These are phyloP conservation scores for Lophius americanus DNA, from an alignment of 2,797 vertebrate species.

Conservation along the genomic window DNA sequence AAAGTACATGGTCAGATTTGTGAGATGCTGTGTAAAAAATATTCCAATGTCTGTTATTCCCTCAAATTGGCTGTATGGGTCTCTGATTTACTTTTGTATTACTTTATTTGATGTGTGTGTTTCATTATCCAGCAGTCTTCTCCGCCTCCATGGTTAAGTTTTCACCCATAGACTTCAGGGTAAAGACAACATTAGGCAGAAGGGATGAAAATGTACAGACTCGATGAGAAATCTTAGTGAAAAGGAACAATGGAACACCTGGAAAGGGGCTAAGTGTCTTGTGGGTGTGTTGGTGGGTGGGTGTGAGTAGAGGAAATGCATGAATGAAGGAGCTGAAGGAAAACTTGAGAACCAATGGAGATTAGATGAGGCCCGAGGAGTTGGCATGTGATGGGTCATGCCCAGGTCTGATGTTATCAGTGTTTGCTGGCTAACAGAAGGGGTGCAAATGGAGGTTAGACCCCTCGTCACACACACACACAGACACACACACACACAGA, in stretches of 20 bases:
- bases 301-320: slow-evolving; percentile 53
- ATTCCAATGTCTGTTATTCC: slow-evolving; percentile 4
- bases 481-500: slow-evolving; percentile 24
- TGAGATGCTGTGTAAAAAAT: slow-evolving; percentile 4
- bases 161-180: slow-evolving; percentile 28
- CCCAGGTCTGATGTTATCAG: slow-evolving; percentile 74
- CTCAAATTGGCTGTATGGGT: slow-evolving; percentile 11
- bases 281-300: background rate
- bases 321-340: slow-evolving; percentile 54
- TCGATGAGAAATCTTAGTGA: slow-evolving; percentile 38
- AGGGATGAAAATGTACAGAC: slow-evolving; percentile 41
- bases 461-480: slow-evolving; percentile 30
- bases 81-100: background rate
- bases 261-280: slow-evolving; percentile 47
- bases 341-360: slow-evolving; percentile 68
- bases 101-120: slow-evolving; percentile 10
- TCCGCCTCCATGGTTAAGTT: slow-evolving; percentile 34
- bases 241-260: slow-evolving; percentile 76
- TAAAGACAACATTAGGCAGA: slow-evolving; percentile 21
- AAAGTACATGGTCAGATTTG: slow-evolving; percentile 8
- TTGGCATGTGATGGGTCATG: slow-evolving; percentile 75
- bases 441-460: slow-evolving; percentile 63
- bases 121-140: slow-evolving; percentile 13
- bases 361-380: slow-evolving; percentile 70
- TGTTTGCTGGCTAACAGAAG: slow-evolving; percentile 67